Evolutionary conservation across 2,797 vertebrate genomes (phyloP), one percentile per base, ranked within the genome.

Genomic region (Alfaro cultratus): DNA sequence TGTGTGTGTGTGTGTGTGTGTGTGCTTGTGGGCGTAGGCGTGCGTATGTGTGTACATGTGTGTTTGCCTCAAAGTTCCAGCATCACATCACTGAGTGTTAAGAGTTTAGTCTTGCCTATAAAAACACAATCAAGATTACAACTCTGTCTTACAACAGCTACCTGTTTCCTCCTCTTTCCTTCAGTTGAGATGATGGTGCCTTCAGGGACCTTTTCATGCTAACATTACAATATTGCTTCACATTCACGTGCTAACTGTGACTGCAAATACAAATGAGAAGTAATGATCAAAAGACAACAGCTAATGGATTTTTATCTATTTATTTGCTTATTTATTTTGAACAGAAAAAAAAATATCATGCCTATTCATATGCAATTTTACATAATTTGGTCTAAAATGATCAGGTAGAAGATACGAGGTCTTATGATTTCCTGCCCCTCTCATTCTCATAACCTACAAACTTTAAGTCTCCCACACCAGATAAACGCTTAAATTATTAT

Each of bases 201-300:
- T 16, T 62, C 1, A 36, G 16, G 31, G 5, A 9, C 31, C 16
- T 64, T 64, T 21, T 34, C 6, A 13, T 31, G 29, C 29, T 6
- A 62, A 62, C 15, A 34, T 34, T 15, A 12, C 13, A 60, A 29
- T 13, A 60, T 18, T 64, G 31, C 1, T 64, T 67, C 9, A 26
- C 1, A 5, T 39, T 64, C 16, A 18, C 3, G 0, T 21, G 16
- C 62, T 39, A 64, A 64, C 34, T 36, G 15, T 36, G 31, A 21
- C 21, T 41, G 36, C 64, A 39, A 21, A 67, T 39, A 67, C 36
- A 79, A 67, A 53, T 34, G 26, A 1, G 78, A 41, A 55, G 45
- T 2, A 51, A 5, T 70, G 15, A 82, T n/a, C 18, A 67, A 57
- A 76, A 72, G 34, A 16, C 46, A 31, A 31, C 81, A 80, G 78